Evolutionary conservation across 2,113 vertebrate genomes (phyloP), one percentile per base, ranked within the genome.

Genomic region (Esox niger): DNA sequence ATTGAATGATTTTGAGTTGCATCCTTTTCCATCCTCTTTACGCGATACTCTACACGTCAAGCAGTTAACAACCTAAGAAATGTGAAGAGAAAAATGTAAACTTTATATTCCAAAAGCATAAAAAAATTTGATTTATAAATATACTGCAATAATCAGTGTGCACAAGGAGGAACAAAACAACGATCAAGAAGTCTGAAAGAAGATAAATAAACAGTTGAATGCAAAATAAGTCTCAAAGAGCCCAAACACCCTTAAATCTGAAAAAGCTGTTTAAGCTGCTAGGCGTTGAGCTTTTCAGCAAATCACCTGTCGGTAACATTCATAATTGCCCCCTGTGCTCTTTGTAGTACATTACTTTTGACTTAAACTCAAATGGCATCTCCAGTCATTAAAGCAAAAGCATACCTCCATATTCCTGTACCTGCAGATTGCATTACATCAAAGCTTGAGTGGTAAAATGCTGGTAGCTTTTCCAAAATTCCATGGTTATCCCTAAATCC

Each of bases 101-200:
- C 56, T 64, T 56, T 23, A 49, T 52, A 29, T 47, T 71, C 60
- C 26, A 76, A 67, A 77, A 81, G 71, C 66, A 76, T 70, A 43
- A 35, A 67, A 70, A 38, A 73, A 46, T 33, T 77, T 57, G 15
- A 60, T 75, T 68, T 71, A 75, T 68, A 68, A 78, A 79, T 64
- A 84, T 74, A 68, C 74, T 57, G 6, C 6, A 71, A 76, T 77
- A 68, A 66, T 79, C 63, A 80, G 82, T 81, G 80, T 73, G 63
- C 66, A 79, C 69, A 82, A 63, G 86, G 80, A 82, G 64, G 86
- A 81, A 83, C 57, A 69, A 74, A 73, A 75, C 69, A 69, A 76
- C 75, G 21, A 58, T 52, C 33, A 21, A 47, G n/a, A 52, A 43
- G 62, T 58, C 43, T 56, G 55, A 69, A 74, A 64, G 61, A 68